A percentile compares a stretch with the other conserved stretches of the same genome.
Conservation (phyloP, 1,140 invertebrate genomes). For the Apis dorsata region DNA sequence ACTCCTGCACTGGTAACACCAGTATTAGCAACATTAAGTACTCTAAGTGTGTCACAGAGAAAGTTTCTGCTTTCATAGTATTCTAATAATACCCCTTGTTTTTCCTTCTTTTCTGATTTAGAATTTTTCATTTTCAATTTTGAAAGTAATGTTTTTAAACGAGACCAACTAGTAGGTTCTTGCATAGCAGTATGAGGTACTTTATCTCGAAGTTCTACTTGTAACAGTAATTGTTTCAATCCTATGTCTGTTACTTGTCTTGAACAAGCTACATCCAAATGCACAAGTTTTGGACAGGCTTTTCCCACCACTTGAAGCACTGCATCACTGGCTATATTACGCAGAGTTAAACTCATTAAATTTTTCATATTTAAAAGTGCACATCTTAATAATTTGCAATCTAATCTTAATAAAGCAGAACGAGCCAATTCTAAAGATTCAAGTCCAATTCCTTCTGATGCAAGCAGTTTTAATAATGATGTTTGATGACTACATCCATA, state of each 20-base stretch:
- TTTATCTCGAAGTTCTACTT: slow-evolving; percentile 77
- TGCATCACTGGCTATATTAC: slow-evolving; percentile 78
- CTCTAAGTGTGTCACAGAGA: slow-evolving; percentile 76
- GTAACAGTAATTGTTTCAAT: slow-evolving; percentile 76
- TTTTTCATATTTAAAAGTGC: slow-evolving; percentile 75
- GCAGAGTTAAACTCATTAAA: slow-evolving; percentile 74
- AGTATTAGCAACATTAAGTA: slow-evolving; percentile 79
- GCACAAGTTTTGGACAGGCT: slow-evolving; percentile 75
- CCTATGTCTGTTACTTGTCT: slow-evolving; percentile 79
- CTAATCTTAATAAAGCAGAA: slow-evolving; percentile 76
- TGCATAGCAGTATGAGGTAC: slow-evolving; percentile 34
- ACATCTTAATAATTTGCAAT: slow-evolving; percentile 76
- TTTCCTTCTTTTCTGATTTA: slow-evolving; percentile 66
- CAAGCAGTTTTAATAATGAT: slow-evolving; percentile 75
- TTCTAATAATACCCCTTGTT: slow-evolving; percentile 74
- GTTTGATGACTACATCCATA: slow-evolving; percentile 81
- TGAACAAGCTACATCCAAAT: slow-evolving; percentile 79
- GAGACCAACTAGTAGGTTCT: slow-evolving; percentile 73
- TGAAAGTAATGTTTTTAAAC: slow-evolving; percentile 69
- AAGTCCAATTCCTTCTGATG: slow-evolving; percentile 76
- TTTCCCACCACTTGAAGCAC: slow-evolving; percentile 78
- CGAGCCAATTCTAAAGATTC: slow-evolving; percentile 76
- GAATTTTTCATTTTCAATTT: slow-evolving; percentile 66
- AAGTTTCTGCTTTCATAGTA: slow-evolving; percentile 76
- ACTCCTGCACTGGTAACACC: slow-evolving; percentile 77